These are phyloP conservation scores for Neoitamus cyanurus DNA, from an alignment of 2,888 invertebrate genomes.

Conservation along the genomic window DNA sequence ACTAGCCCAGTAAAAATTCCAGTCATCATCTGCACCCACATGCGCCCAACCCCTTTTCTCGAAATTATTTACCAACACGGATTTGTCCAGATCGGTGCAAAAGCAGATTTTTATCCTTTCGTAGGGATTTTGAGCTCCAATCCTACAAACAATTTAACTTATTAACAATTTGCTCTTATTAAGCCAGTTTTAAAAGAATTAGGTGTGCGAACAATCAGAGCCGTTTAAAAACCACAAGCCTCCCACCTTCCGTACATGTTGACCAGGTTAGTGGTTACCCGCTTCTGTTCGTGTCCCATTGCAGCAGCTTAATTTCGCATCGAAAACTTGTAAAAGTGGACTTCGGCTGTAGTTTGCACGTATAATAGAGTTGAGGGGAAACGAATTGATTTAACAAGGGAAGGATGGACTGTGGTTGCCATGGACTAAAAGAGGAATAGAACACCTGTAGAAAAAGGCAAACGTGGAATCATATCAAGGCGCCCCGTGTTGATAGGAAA, in stretches of 20 bases:
- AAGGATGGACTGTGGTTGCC: neutral
- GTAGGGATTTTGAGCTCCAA: constrained; percentile 54
- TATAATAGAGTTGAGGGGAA: neutral
- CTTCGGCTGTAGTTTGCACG: neutral
- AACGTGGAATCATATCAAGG: no score
- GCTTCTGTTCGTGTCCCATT: constrained; percentile 57
- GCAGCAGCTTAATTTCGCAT: neutral
- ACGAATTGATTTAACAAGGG: neutral
- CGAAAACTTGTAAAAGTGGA: neutral
- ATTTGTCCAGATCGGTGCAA: constrained; percentile 81
- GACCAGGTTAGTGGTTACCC: constrained; percentile 58
- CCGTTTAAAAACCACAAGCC: no score
- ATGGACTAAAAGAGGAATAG: neutral
- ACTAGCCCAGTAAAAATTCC: constrained; percentile 97
- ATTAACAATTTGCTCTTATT: neutral
- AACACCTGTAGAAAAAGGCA: neutral
- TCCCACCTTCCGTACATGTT: constrained; percentile 67
- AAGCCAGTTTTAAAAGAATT: neutral
- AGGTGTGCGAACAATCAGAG: no score
- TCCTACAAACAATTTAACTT: constrained; percentile 53
- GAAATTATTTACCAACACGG: constrained; percentile 90
- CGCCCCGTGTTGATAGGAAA: no score
- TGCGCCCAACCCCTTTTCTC: constrained; percentile 88
- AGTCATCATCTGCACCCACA: constrained; percentile 89
- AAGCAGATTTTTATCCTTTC: constrained; percentile 62